Base-by-base conservation (phyloP, 2,888 invertebrate species). In the Zaprionus bogoriensis region DNA sequence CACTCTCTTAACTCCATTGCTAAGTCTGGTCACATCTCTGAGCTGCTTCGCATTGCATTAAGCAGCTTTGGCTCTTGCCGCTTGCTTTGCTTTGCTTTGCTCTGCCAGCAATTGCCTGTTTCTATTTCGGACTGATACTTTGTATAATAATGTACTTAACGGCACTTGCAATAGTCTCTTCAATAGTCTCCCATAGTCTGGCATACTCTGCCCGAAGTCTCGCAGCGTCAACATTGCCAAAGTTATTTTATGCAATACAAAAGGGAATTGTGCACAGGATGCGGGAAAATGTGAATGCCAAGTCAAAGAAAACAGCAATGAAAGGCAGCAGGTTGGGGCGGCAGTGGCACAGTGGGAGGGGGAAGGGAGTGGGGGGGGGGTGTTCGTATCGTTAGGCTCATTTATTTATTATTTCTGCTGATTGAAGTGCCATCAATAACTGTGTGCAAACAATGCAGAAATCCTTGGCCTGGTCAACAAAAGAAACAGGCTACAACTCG, bases 401-500 rank as follows among this genome's bases (percentile, higher is more conserved):
- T 79, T 79, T 79, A 82, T 79, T 82, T 79, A 79, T 79, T 79
- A 82, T 82, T 79, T 79, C 64, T 72, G 80, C 62, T 66, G 83
- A 79, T 79, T 79, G 83, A 82, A 82, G 78, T 79, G 82, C 68
- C 62, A 82, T 79, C 78, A 79, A 79, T 79, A 79, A 74, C 72
- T 50, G 55, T 55, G 65, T 62, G 79, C 67, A 66, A 76, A 77
- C 79, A 82, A 75, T 63, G 69, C 65, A 25, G 32, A 14, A 14
- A 14, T 2, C 4, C 32, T 32, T 14, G 14, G n/a, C n/a, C n/a
- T n/a, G n/a, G n/a, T n/a, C n/a, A 32, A 60, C 25, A 45, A 27
- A 44, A 45, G 25, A 17, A 44, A 28, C 30, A 17, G 19, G 4
- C 25, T 9, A n/a, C n/a, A n/a, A n/a, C n/a, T n/a, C n/a, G n/a